phyloP scores from a whole-genome alignment of 2,113 vertebrate genomes.

The Hippocampus abdominalis region DNA sequence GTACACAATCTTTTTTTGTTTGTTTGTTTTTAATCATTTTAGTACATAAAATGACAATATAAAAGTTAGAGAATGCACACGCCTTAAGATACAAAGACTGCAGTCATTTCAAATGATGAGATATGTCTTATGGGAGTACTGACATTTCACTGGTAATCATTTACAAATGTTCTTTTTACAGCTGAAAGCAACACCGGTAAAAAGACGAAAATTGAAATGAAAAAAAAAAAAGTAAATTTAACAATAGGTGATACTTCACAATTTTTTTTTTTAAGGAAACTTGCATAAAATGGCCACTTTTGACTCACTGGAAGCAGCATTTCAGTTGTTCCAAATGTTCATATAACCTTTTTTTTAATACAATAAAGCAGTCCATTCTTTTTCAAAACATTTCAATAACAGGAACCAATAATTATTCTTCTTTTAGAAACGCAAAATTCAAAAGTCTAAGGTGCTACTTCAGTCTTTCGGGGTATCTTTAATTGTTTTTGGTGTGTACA shows the following conservation, averaged over 20 bases:
- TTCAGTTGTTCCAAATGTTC: slow-evolving; percentile 63
- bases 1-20: slow-evolving; percentile 84
- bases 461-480: slow-evolving; percentile 85
- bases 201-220: slow-evolving; percentile 74
- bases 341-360: slow-evolving; percentile 47
- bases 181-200: slow-evolving; percentile 52
- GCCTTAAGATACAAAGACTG: slow-evolving; percentile 93
- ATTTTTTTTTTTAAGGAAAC: slow-evolving; percentile 59
- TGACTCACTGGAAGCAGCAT: slow-evolving; percentile 71
- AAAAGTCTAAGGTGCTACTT: slow-evolving; percentile 85
- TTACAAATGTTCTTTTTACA: slow-evolving; percentile 72
- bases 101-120: slow-evolving; percentile 88
- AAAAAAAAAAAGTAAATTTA: slow-evolving; percentile 84
- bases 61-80: slow-evolving; percentile 95
- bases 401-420: slow-evolving; percentile 44
- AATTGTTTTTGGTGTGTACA: slow-evolving; percentile 91
- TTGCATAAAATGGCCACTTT: slow-evolving; percentile 73
- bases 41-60: slow-evolving; percentile 99
- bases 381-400: slow-evolving; percentile 53
- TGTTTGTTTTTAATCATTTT: slow-evolving; percentile 62
- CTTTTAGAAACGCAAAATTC: slow-evolving; percentile 67
- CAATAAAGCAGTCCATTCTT: slow-evolving; percentile 62
- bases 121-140: slow-evolving; percentile 84
- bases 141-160: slow-evolving; percentile 89
- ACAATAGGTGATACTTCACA: slow-evolving; percentile 93